Base-by-base conservation (phyloP, 2,888 invertebrate genomes). In the Unio delphinus region DNA sequence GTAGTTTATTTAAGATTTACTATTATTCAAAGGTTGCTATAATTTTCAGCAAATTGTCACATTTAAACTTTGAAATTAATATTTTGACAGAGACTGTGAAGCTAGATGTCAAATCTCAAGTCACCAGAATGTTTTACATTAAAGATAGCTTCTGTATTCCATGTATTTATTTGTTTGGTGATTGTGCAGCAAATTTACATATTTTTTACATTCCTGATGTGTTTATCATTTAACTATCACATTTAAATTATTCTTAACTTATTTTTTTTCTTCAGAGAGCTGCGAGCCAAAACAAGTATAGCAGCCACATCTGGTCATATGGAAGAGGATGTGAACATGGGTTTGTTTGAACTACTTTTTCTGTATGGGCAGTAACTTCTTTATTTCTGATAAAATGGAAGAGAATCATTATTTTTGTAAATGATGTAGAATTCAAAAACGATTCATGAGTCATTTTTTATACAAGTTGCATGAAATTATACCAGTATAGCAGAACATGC, bases 221-320 rank as follows among this genome's bases (percentile, higher is more conserved):
- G 58, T 23, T 23, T 26, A 58, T 58, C 8, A n/a, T 20, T 17
- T 6, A 60, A 18, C 28, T 18, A n/a, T 20, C 7, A 7, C 4
- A 23, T 66, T 23, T 65, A 18, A n/a, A 59, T n/a, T 65, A 56
- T 61, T 26, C 18, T 57, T 28, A 59, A 59, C n/a, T n/a, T 64
- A 18, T 58, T 45, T 65, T 68, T 69, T 63, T 6, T 64, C 73
- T 79, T 55, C 73, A 89, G 90, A 70, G 89, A 90, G 15, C 73
- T 90, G 65, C 74, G 89, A 57, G 89, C 88, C 56, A 88, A 88
- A 67, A 90, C 89, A 20, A 85, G 81, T 55, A 80, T 89, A 64
- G 85, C 84, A 67, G 86, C 85, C 11, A 87, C 88, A 54, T 84
- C 87, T 54, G 80, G 79, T 23, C 66, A 72, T 18, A 74, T 69